Conservation (phyloP, 2,797 vertebrate genomes). For the Uromys caudimaculatus region DNA sequence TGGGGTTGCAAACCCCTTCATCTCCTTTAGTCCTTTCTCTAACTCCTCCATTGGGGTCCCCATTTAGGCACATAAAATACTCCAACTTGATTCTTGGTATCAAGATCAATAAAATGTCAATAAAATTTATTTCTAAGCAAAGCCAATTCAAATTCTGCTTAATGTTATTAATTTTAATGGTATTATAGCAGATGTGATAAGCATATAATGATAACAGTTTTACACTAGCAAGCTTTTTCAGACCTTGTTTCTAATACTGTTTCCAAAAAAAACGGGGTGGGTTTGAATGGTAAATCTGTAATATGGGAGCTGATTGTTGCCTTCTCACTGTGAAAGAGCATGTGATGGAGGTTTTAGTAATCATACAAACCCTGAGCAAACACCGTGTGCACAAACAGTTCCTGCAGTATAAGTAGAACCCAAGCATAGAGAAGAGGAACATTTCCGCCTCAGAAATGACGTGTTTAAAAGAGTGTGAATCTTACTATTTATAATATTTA, state of each 20-base stretch:
- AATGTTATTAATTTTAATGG: background rate
- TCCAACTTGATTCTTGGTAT: background rate
- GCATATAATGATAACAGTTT: background rate
- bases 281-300: background rate
- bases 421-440: background rate
- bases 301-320: background rate
- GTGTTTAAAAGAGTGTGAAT: background rate
- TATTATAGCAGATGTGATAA: background rate
- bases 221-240: background rate
- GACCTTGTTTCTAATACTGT: background rate
- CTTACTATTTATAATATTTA: background rate
- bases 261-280: background rate
- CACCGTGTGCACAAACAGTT: background rate
- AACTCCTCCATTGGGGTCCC: too few relatives aligned
- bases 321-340: background rate
- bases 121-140: background rate
- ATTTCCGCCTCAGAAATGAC: background rate
- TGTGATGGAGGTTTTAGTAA: background rate
- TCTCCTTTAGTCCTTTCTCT: too few relatives aligned
- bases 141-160: background rate
- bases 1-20: too few relatives aligned
- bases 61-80: background rate
- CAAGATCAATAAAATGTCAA: background rate
- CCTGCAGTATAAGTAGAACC: too few relatives aligned
- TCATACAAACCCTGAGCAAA: background rate